Evolutionary conservation across 2,113 vertebrate species (phyloP).

Genomic region (Porphyrio hochstetteri): DNA sequence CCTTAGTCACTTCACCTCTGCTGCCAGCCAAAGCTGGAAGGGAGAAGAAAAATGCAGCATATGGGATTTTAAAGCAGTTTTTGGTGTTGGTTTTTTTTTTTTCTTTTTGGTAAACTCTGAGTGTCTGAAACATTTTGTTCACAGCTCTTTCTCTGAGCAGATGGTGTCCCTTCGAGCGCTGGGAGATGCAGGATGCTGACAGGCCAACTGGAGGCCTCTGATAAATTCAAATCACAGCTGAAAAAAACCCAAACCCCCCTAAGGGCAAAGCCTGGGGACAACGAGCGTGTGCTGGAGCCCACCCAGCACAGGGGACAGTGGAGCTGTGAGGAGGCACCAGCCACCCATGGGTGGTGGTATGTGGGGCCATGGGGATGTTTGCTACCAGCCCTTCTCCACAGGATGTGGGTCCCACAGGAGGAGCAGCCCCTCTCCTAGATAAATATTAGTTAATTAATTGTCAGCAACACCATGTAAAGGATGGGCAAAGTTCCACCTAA

Average conservation of each 20-base stretch:
- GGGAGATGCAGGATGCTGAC: not conserved
- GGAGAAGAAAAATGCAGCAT: constrained; percentile 25
- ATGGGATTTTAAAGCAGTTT: constrained; percentile 8
- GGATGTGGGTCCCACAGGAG: not conserved
- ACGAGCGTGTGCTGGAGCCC: not conserved
- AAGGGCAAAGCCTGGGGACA: not conserved
- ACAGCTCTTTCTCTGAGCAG: constrained; percentile 29
- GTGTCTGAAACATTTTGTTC: constrained; percentile 42
- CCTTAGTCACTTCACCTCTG: constrained; percentile 10
- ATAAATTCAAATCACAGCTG: not conserved
- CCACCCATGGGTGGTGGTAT: rapidly evolving
- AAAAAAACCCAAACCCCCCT: not conserved
- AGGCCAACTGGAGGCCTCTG: not conserved
- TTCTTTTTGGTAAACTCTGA: not conserved
- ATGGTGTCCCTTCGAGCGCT: not conserved
- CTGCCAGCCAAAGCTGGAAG: constrained; percentile 1
- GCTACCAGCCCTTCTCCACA: not conserved
- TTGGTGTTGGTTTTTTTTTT: not conserved
- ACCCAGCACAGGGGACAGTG: not conserved
- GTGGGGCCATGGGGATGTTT: not conserved
- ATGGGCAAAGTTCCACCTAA: too few relatives aligned
- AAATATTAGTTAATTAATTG: too few relatives aligned
- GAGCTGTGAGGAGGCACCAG: not conserved
- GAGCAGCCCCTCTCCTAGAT: not conserved
- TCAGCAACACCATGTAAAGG: too few relatives aligned